Percentiles rank a stretch among this genome's conserved stretches.
Conservation (phyloP, 2,113 vertebrate genomes). For the Carassius gibelio region DNA sequence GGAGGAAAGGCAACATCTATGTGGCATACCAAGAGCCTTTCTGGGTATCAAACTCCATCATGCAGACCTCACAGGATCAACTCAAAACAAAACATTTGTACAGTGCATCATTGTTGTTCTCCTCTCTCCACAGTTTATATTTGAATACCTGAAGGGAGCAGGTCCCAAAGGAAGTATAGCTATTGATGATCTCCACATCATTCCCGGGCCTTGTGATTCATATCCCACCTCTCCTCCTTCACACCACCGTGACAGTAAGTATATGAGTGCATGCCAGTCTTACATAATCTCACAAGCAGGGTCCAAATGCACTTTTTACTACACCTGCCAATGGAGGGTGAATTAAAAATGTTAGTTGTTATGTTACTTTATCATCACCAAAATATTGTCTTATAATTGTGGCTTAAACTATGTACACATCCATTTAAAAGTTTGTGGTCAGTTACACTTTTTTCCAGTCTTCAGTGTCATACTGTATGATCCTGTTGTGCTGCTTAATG, state of each 20-base stretch:
- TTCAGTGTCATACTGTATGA: background rate
- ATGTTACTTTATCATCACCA: background rate
- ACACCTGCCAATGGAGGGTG: background rate
- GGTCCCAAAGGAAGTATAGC: conserved; percentile 63
- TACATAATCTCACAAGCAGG: background rate
- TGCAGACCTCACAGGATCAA: background rate
- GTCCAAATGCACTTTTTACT: background rate
- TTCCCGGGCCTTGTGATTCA: conserved; percentile 58
- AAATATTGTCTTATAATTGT: background rate
- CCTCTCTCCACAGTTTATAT: conserved; percentile 67
- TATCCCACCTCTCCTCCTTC: conserved; percentile 49
- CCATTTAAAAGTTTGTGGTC: background rate
- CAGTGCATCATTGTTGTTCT: background rate
- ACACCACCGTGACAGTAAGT: conserved; percentile 56
- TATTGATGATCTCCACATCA: conserved; percentile 70
- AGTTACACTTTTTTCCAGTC: background rate
- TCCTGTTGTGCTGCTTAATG: background rate
- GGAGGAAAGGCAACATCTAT: conserved; percentile 60
- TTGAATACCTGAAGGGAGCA: conserved; percentile 69
- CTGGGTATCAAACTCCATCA: conserved; percentile 67
- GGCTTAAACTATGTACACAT: background rate
- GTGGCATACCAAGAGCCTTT: conserved; percentile 64
- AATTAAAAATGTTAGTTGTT: background rate
- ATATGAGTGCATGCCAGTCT: background rate
- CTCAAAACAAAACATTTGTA: background rate